phyloP scores from a whole-genome alignment of 2,797 vertebrate species.

The Numenius phaeopus region DNA sequence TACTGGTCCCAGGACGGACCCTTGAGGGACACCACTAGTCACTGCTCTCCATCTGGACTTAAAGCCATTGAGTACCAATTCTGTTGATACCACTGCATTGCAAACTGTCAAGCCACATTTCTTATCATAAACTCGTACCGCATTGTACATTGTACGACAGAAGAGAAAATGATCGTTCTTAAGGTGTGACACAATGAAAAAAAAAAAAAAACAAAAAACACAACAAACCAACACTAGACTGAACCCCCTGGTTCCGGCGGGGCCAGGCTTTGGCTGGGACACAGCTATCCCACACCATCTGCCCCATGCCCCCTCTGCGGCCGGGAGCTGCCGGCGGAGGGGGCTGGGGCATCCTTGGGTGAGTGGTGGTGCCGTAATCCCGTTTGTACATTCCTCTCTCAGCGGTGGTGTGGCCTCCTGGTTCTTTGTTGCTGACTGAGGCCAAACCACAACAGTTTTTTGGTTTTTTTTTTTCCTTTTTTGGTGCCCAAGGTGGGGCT shows the following conservation, averaged over 20 bases:
- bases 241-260: background rate
- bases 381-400: background rate
- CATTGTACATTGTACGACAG: conserved; percentile 29
- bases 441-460: background rate
- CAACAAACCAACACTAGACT: conserved; percentile 35
- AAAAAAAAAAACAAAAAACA: background rate
- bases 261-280: background rate
- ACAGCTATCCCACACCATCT: background rate
- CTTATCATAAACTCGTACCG: conserved; percentile 62
- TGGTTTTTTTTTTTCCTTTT: background rate
- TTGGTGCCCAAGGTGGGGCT: too few species aligned
- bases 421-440: background rate
- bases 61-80: background rate
- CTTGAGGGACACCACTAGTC: too few species aligned
- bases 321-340: too few species aligned
- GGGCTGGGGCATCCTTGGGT: too few species aligned
- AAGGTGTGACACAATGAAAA: conserved; percentile 37
- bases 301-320: background rate
- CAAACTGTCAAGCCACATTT: conserved; percentile 72
- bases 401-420: too few species aligned
- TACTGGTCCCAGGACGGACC: too few species aligned
- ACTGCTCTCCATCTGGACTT: too few species aligned
- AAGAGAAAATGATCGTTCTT: conserved; percentile 4
- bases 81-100: conserved; percentile 49
- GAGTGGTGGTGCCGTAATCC: background rate